Evolutionary conservation across 1,140 invertebrate species (phyloP).

Genomic region (Calliphora vicina): DNA sequence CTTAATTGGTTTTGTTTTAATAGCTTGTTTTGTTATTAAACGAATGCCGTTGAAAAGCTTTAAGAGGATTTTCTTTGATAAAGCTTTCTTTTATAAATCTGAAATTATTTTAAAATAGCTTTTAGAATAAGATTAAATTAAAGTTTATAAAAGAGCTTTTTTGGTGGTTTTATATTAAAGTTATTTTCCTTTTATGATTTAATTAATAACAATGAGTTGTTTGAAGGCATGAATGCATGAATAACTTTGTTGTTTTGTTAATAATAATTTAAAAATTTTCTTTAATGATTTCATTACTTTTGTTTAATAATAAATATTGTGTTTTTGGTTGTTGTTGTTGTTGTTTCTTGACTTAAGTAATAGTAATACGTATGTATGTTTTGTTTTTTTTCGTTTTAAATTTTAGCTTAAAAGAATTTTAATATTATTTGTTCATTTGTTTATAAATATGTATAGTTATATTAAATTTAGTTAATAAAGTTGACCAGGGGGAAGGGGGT

Average conservation of each 20-base stretch:
- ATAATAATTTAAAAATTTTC: neutral
- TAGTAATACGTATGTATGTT: conserved; percentile 28
- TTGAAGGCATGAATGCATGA: neutral
- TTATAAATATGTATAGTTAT: neutral
- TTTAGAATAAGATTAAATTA: no score
- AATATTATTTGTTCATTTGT: neutral
- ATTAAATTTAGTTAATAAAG: neutral
- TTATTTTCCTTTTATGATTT: neutral
- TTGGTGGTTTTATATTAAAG: no score
- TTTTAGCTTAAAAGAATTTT: conserved; percentile 32
- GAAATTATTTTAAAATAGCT: no score
- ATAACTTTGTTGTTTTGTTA: neutral
- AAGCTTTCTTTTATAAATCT: no score
- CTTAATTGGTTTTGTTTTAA: no score
- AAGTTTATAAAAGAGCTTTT: no score
- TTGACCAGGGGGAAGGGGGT: neutral
- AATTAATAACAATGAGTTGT: neutral
- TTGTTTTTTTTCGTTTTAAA: neutral
- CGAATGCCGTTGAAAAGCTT: no score
- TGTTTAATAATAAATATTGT: conserved; percentile 11
- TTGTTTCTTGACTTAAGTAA: conserved; percentile 21
- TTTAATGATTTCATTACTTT: neutral
- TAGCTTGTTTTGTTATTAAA: no score
- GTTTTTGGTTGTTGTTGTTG: neutral
- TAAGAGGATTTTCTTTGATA: no score